A percentile compares a stretch with the other conserved stretches of the same genome.
phyloP scores from a whole-genome alignment of 2,113 vertebrate genomes.

The Baryphthengus martii region DNA sequence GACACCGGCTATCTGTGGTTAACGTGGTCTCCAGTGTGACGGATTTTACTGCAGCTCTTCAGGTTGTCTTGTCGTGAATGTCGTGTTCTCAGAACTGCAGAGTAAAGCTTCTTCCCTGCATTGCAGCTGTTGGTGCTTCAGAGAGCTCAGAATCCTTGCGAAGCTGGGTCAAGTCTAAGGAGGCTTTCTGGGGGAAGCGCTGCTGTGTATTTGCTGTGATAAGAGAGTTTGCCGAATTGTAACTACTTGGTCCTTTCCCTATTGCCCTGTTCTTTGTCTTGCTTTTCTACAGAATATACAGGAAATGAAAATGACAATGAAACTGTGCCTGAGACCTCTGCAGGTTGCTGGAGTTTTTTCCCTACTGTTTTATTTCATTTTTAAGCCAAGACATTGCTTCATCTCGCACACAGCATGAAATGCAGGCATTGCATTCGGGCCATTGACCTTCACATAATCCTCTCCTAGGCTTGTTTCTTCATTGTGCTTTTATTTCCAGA shows the following conservation, averaged over 20 bases:
- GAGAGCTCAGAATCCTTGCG: neutral
- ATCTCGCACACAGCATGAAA: constrained; percentile 74
- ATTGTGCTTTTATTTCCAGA: constrained; percentile 30
- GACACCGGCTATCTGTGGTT: neutral
- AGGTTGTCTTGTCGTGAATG: neutral
- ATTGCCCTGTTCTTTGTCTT: constrained; percentile 80
- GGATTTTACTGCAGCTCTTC: neutral
- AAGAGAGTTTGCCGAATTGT: constrained; percentile 12
- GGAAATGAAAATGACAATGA: constrained; percentile 96
- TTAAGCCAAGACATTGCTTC: constrained; percentile 62
- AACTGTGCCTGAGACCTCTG: constrained; percentile 84
- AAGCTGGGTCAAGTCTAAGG: neutral
- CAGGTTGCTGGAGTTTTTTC: constrained; percentile 90
- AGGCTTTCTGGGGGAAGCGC: neutral
- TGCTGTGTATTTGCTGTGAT: neutral
- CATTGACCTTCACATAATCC: constrained; percentile 52
- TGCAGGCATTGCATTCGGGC: constrained; percentile 36
- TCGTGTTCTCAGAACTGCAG: neutral
- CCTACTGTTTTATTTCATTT: constrained; percentile 67
- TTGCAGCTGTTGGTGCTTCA: neutral
- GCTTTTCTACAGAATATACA: constrained; percentile 90
- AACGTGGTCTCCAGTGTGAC: neutral
- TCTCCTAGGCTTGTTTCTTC: constrained; percentile 57
- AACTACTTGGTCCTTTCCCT: constrained; percentile 70
- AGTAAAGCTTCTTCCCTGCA: neutral